These are phyloP conservation scores for Oithona nana DNA, from an alignment of 2,888 invertebrate genomes.

Conservation along the genomic window DNA sequence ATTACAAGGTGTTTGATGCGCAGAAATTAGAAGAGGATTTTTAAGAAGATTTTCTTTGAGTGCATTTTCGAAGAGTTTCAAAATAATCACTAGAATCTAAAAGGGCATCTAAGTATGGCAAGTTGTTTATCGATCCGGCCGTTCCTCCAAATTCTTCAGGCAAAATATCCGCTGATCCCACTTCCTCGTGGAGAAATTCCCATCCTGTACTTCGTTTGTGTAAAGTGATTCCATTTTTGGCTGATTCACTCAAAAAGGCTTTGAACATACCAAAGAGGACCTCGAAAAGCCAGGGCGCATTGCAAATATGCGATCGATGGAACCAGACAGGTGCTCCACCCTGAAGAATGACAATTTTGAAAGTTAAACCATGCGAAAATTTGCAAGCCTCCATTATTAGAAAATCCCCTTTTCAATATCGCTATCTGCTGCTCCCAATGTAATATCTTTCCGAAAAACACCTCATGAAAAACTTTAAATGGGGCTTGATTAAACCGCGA, in stretches of 20 bases:
- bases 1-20: too few relatives aligned
- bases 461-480: too few relatives aligned
- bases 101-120: background rate
- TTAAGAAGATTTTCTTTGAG: background rate
- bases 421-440: too few relatives aligned
- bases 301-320: background rate
- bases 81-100: background rate
- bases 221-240: background rate
- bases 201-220: background rate
- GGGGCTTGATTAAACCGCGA: too few relatives aligned
- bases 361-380: too few relatives aligned
- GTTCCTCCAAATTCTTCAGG: constrained; percentile 1
- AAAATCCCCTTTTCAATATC: too few relatives aligned
- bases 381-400: too few relatives aligned
- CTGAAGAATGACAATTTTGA: too few relatives aligned
- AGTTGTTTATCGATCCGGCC: background rate
- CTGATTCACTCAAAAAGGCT: background rate
- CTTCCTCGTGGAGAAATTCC: background rate
- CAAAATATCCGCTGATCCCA: background rate
- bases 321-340: constrained; percentile 1
- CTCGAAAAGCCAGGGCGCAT: background rate
- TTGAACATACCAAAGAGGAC: background rate
- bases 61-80: background rate
- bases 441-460: too few relatives aligned
- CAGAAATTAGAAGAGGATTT: too few relatives aligned